phyloP scores from a whole-genome alignment of 2,113 vertebrate genomes.

The Panurus biarmicus region DNA sequence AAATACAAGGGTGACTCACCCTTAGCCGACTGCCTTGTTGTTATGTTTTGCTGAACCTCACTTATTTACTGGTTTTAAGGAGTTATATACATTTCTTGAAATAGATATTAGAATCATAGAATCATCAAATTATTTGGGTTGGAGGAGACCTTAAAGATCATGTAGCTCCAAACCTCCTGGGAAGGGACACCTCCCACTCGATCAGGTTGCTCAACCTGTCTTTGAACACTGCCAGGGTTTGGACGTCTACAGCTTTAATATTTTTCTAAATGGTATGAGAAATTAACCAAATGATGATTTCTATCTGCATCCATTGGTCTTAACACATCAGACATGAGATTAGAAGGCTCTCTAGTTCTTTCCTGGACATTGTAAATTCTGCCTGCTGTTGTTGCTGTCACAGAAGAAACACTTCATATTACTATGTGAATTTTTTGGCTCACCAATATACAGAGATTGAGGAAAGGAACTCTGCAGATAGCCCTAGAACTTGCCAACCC shows the following conservation, averaged over 20 bases:
- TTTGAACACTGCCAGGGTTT: not conserved
- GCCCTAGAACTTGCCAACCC: not conserved
- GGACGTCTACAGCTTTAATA: not conserved
- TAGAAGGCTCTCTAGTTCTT: not conserved
- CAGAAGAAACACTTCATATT: not conserved
- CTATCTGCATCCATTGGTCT: not conserved
- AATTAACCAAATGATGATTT: not conserved
- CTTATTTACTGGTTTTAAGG: conserved; percentile 3
- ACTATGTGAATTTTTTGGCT: not conserved
- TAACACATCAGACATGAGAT: not conserved
- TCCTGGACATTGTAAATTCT: not conserved
- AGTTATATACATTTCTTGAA: conserved; percentile 14
- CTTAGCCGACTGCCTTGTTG: not conserved
- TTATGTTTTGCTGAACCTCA: not conserved
- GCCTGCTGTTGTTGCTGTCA: not conserved
- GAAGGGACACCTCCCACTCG: not conserved
- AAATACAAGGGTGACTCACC: not conserved
- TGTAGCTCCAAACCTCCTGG: not conserved
- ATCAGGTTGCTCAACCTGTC: not conserved
- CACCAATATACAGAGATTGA: not conserved
- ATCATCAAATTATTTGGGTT: rapidly evolving
- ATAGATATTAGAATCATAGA: not conserved
- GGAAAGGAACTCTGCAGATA: not conserved
- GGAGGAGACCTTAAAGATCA: not conserved
- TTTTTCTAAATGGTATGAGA: not conserved